Evolutionary conservation across 2,888 invertebrate species (phyloP), one percentile per base, ranked within the genome.

Genomic region (Metellina segmentata): DNA sequence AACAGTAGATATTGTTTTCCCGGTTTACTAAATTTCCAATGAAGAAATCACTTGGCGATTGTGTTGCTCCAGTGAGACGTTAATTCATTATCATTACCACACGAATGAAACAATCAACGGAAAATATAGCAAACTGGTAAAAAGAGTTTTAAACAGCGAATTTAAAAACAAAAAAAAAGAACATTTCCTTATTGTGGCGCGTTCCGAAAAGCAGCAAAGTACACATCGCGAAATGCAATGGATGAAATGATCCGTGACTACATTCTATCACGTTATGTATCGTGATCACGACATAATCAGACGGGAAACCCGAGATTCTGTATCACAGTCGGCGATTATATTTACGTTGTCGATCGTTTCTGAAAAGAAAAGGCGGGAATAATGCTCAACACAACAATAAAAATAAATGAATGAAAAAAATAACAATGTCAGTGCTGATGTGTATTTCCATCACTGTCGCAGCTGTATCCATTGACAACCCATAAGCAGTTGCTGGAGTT

Each of bases 381-480:
- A 16, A 61, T 61, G 61, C 61, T 16, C 9, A 61, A 61, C 61
- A 61, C 16, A 11, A 61, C 9, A 9, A 9, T 61, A 61, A 61
- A 61, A 61, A 61, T 9, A 61, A 61, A 61, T 16, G 61, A 8
- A 61, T 6, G 13, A 61, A 61, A 11, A 61, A 61, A 61, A 16
- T 11, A 61, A 8, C 13, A 16, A 11, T 61, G 61, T 61, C 61
- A 61, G 16, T 61, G 16, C 13, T 61, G 11, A 61, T 61, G 61
- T 61, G 16, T 61, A 61, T 61, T 61, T 61, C 61, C 61, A 61
- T 61, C 61, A 49, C 51, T 49, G n/a, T 49, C 51, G 51, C 82
- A 51, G 71, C 82, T 82, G 82, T 82, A 71, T 82, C 82, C 82
- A 82, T 71, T 82, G 82, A 82, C 82, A 82, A 82, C 82, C 82